Evolutionary conservation across 2,888 invertebrate genomes (phyloP), one percentile per base, ranked within the genome.

Genomic region (Drosophila sordidula): DNA sequence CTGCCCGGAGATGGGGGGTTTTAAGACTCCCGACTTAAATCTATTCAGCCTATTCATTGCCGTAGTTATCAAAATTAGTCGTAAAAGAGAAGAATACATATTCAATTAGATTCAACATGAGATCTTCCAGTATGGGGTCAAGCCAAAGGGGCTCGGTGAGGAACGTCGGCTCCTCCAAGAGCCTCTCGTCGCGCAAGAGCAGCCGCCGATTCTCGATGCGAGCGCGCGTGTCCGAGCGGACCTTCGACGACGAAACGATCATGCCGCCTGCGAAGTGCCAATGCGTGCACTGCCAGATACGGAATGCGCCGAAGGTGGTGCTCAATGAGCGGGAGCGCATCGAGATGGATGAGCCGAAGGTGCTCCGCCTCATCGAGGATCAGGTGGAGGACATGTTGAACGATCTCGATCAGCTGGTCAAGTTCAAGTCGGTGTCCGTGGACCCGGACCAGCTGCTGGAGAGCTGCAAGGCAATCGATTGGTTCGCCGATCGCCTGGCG

Each of bases 381-480:
- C 16, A 46, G 1, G 12, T 54, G 1, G 61, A 77, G 0, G 16
- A 58, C 0, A 8, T 59, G 3, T 14, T 77, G 1, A 14, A 0
- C 0, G 64, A 77, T 22, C 64, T 80, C 0, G 46, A 47, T 0
- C 18, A 57, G 0, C 44, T 75, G 49, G 65, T 80, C 0, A 4
- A 0, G 0, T n/a, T 70, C 2, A 45, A 66, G 38, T 55, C 80
- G 5, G 51, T 80, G 2, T 80, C 80, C 0, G 63, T 61, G 4
- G 36, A 80, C 0, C 45, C 64, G 0, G 22, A 42, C 0, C 25
- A n/a, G 25, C 12, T 63, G 0, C 0, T 6, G 6, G 70, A 77
- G 0, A 26, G 69, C 9, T 41, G 51, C 0, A 11, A 25, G 18
- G 75, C 83, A 0, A 16, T 80, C 8, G 74, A 74, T 1, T 66